Evolutionary conservation across 2,888 invertebrate species (phyloP), one percentile per base, ranked within the genome.

Genomic region (Brachypalpus laphriformis): DNA sequence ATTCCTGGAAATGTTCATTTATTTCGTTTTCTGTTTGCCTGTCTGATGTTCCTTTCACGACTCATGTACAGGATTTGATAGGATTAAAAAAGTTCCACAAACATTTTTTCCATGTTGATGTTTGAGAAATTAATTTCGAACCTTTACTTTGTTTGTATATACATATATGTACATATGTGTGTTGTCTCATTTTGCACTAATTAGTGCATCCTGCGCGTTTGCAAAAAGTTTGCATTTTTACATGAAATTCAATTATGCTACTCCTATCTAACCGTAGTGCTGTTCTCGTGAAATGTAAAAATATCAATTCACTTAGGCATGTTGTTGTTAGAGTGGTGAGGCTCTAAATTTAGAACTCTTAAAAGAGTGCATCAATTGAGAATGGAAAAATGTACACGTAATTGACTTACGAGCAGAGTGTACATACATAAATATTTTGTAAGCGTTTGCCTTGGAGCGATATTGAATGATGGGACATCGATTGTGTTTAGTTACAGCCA

Each of bases 61-160:
- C 65, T 75, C 22, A 20, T 65, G 31, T 42, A 51, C 6, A 6
- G 51, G 51, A 61, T 77, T 42, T 68, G 40, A 70, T 70, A 34
- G 68, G 51, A 77, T 70, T 77, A 77, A 77, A 77, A 77, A 78
- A 71, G 71, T 71, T 78, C 22, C 45, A 28, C 78, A 77, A 77
- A 77, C 70, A 78, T 56, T 76, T 76, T 68, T 45, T 31, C 76
- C 66, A 49, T 56, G 75, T 75, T 75, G 56, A 77, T 68, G 59
- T 77, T 77, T 63, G 71, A 71, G 61, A 78, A 78, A 78, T 65
- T 57, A 71, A 71, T 78, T 71, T 78, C 28, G 31, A 20, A 51
- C 51, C 56, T 57, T 75, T 51, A 5, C 6, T 14, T 47, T 47
- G 16, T 54, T 34, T 14, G 9, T 9, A n/a, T 28, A 9, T 34